These are phyloP conservation scores for Pterois miles DNA, from an alignment of 2,797 vertebrate genomes.

Conservation along the genomic window DNA sequence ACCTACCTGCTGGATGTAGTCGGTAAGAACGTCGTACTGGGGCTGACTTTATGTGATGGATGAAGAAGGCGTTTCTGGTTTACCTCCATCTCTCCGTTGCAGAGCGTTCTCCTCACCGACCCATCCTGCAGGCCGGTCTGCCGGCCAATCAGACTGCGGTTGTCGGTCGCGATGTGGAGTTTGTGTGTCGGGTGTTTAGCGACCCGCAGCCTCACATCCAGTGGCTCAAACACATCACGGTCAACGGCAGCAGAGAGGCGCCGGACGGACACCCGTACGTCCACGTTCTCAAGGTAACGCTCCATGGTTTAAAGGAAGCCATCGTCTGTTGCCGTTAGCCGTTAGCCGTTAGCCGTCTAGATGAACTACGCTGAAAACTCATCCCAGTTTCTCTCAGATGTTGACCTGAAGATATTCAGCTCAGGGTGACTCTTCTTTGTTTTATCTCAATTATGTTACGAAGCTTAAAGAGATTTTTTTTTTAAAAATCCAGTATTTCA, in stretches of 20 bases:
- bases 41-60: too few species aligned
- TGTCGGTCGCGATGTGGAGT: constrained; percentile 88
- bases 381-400: too few species aligned
- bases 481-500: too few species aligned
- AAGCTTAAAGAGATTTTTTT: too few species aligned
- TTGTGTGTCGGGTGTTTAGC: constrained; percentile 92
- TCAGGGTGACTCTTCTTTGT: too few species aligned
- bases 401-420: too few species aligned
- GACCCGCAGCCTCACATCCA: constrained; percentile 93
- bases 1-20: constrained; percentile 93
- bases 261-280: constrained; percentile 88
- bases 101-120: constrained; percentile 91
- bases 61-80: too few species aligned
- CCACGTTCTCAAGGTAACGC: constrained; percentile 81
- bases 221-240: constrained; percentile 92
- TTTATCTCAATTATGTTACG: too few species aligned
- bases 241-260: constrained; percentile 89
- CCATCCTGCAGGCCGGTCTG: constrained; percentile 91
- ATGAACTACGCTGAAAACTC: too few species aligned
- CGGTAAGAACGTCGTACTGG: constrained; percentile 78
- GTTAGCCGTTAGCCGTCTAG: too few species aligned
- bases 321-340: too few species aligned
- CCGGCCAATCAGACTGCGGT: constrained; percentile 91
- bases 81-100: not conserved
- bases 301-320: too few species aligned